Conservation (phyloP, 2,888 invertebrate genomes). For the Spisula subtruncata region DNA sequence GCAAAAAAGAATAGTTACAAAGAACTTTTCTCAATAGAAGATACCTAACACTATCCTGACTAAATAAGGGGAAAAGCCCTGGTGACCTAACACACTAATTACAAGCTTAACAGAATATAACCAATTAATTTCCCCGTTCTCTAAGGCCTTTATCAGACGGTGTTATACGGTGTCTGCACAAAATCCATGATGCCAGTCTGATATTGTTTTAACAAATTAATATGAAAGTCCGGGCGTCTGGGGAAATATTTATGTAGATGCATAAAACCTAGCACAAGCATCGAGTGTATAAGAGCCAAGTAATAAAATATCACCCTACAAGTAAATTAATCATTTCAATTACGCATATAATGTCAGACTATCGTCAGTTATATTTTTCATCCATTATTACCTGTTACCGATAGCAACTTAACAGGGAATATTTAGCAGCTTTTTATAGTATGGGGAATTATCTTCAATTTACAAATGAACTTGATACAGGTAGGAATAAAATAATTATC, state of each 20-base stretch:
- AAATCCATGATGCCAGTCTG: not conserved
- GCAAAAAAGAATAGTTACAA: too few relatives aligned
- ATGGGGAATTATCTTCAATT: too few relatives aligned
- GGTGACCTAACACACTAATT: not conserved
- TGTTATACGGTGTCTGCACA: not conserved
- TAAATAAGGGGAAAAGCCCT: too few relatives aligned
- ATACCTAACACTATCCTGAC: too few relatives aligned
- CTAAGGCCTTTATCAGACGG: not conserved
- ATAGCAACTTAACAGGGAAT: too few relatives aligned
- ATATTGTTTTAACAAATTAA: conserved; percentile 12
- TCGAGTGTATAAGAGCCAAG: not conserved
- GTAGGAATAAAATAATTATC: too few relatives aligned
- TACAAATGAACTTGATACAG: too few relatives aligned
- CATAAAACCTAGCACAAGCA: not conserved
- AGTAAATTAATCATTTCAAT: conserved; percentile 3
- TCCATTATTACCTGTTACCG: too few relatives aligned
- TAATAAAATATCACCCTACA: not conserved
- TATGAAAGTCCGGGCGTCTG: not conserved
- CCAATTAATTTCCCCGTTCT: not conserved
- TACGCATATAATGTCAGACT: not conserved
- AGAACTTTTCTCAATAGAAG: too few relatives aligned
- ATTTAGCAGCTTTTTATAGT: too few relatives aligned
- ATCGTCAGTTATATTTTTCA: too few relatives aligned
- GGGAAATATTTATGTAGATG: conserved; percentile 18
- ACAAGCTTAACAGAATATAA: not conserved